Evolutionary conservation across 2,797 vertebrate species (phyloP).

Genomic region (Channa striata): DNA sequence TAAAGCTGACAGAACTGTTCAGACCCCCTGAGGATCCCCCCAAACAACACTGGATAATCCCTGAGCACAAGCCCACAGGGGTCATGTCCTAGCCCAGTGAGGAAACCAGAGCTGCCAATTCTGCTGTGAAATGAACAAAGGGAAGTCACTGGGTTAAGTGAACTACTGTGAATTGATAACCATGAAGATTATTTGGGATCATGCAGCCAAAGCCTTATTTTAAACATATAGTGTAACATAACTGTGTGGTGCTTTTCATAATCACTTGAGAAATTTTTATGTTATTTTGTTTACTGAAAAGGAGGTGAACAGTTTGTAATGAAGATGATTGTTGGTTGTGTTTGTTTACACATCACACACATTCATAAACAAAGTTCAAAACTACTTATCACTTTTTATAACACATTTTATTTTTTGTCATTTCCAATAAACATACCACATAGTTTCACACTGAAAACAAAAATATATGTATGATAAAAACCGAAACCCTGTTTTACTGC

Average conservation of each 20-base stretch:
- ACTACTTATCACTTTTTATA: conserved; percentile 9
- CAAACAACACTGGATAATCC: conserved; percentile 62
- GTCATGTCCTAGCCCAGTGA: conserved; percentile 38
- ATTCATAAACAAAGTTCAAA: conserved; percentile 1
- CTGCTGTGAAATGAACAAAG: conserved; percentile 48
- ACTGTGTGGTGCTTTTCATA: not conserved
- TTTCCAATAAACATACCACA: conserved; percentile 20
- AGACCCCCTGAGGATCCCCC: too few relatives aligned
- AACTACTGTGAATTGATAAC: conserved; percentile 26
- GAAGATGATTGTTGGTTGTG: conserved; percentile 1
- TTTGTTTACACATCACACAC: not conserved
- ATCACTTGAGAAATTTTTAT: conserved; percentile 11
- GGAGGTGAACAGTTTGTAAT: not conserved
- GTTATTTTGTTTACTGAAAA: not conserved
- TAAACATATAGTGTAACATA: not conserved
- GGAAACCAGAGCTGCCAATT: conserved; percentile 42
- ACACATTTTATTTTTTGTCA: conserved; percentile 20
- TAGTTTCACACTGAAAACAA: conserved; percentile 11
- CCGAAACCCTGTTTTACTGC: not conserved
- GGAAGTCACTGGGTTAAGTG: conserved; percentile 50
- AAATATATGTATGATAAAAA: conserved; percentile 10
- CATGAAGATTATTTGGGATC: not conserved
- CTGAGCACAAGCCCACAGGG: conserved; percentile 32
- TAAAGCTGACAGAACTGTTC: too few relatives aligned
- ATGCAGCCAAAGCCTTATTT: conserved; percentile 4